Evolutionary conservation across 2,888 invertebrate genomes (phyloP), one percentile per base, ranked within the genome.

Genomic region (Chalcosyrphus nemorum): DNA sequence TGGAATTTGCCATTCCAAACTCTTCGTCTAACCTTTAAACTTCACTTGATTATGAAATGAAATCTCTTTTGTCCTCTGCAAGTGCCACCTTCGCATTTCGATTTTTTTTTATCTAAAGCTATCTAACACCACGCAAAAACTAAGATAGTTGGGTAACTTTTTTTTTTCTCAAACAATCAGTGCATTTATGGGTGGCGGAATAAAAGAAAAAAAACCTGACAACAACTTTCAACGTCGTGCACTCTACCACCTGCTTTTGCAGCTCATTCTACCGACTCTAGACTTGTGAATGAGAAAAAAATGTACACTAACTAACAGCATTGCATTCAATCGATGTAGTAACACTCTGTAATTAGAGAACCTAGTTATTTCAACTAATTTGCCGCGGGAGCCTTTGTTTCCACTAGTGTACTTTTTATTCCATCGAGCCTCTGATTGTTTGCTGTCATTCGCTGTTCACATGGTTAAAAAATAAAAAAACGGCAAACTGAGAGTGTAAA

Each of bases 261-360:
- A 15, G 47, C 27, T 27, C 6, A 15, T 43, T 27, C 13, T 19
- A 41, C 11, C 57, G 17, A n/a, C 29, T 29, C 1, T 6, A 32
- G 63, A 35, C 47, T 71, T 56, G 50, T 52, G 54, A 59, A 61
- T 54, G 74, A 52, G 45, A 66, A 74, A 80, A 66, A 59, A 2
- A n/a, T 2, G 1, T 2, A 32, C 2, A 24, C 21, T n/a, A n/a
- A 61, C 71, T 52, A 47, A 57, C 63, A 27, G 17, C 13, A 13
- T 24, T n/a, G 15, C 70, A 47, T 38, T 24, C 59, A 81, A 68
- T 81, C 80, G 75, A 81, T 76, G 81, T 59, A 59, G 81, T 54
- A 81, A 81, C 71, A 76, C 77, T 45, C 81, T 66, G 82, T 78
- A 82, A 82, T 82, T 78, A 82, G 82, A 82, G 82, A 82, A 78